Evolutionary conservation across 2,113 vertebrate genomes (phyloP).

Genomic region (Psettodes erumei): DNA sequence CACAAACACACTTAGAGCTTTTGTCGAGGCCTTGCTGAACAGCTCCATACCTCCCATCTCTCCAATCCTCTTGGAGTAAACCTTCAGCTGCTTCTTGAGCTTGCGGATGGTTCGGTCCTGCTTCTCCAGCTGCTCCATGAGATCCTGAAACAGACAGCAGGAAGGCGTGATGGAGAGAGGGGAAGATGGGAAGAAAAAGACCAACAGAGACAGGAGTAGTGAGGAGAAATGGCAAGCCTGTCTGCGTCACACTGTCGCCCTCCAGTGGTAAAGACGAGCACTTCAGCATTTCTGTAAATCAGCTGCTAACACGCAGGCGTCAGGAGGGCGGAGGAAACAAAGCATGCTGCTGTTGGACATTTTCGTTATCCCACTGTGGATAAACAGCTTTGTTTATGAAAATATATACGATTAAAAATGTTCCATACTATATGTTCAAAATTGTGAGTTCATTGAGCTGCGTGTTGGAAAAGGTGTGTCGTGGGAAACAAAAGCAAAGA

Average conservation of each 20-base stretch:
- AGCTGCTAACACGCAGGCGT: neutral
- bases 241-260: conserved; percentile 5
- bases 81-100: conserved; percentile 98
- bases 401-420: neutral
- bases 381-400: neutral
- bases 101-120: conserved; percentile 99
- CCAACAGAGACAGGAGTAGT: neutral
- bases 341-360: neutral
- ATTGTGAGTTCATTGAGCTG: neutral
- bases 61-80: conserved; percentile 97
- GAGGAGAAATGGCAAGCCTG: conserved; percentile 18
- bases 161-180: neutral
- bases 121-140: conserved; percentile 98
- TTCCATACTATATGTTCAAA: neutral
- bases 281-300: neutral
- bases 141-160: conserved; percentile 83
- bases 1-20: neutral
- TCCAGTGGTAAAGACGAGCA: conserved; percentile 30
- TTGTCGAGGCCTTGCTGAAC: neutral
- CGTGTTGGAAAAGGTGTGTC: neutral
- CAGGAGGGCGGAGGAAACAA: neutral
- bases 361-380: neutral
- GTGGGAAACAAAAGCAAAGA: conserved; percentile 43
- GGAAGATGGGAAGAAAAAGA: neutral
- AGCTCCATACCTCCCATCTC: conserved; percentile 93